Percentiles rank a stretch among this genome's conserved stretches.
These are phyloP conservation scores for Calameuta pallipes DNA, from an alignment of 2,888 invertebrate species.

Conservation along the genomic window DNA sequence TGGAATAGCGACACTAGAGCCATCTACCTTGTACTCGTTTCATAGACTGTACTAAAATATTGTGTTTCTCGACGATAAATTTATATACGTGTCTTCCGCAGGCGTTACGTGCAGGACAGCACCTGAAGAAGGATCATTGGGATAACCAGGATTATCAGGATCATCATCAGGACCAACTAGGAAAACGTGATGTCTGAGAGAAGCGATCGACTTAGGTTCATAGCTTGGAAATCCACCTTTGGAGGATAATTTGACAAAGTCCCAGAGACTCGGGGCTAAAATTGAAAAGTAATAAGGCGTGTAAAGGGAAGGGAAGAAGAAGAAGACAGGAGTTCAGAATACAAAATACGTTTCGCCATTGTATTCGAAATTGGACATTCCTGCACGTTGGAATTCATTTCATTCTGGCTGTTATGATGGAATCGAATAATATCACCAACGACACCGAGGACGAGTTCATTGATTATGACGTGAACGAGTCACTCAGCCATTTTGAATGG, in stretches of 20 bases:
- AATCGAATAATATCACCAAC: conserved; percentile 28
- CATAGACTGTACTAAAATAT: background rate
- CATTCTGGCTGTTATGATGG: background rate
- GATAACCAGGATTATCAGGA: background rate
- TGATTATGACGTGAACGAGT: conserved; percentile 68
- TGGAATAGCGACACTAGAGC: too few relatives aligned
- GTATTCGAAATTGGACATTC: background rate
- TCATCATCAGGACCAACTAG: background rate
- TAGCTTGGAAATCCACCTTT: background rate
- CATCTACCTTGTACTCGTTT: too few relatives aligned
- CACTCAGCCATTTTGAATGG: conserved; percentile 68
- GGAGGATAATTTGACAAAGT: background rate
- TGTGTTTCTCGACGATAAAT: background rate
- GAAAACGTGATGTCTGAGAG: background rate
- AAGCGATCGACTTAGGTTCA: background rate
- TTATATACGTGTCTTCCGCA: background rate
- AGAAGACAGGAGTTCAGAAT: background rate
- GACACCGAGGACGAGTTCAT: conserved; percentile 49
- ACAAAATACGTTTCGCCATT: background rate
- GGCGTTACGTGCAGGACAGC: background rate
- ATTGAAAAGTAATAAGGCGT: too few relatives aligned
- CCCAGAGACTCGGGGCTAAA: background rate
- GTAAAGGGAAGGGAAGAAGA: background rate
- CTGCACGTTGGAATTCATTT: background rate
- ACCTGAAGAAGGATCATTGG: background rate